Evolutionary conservation across 2,797 vertebrate genomes (phyloP), one percentile per base, ranked within the genome.

Genomic region (Sciurus vulgaris): DNA sequence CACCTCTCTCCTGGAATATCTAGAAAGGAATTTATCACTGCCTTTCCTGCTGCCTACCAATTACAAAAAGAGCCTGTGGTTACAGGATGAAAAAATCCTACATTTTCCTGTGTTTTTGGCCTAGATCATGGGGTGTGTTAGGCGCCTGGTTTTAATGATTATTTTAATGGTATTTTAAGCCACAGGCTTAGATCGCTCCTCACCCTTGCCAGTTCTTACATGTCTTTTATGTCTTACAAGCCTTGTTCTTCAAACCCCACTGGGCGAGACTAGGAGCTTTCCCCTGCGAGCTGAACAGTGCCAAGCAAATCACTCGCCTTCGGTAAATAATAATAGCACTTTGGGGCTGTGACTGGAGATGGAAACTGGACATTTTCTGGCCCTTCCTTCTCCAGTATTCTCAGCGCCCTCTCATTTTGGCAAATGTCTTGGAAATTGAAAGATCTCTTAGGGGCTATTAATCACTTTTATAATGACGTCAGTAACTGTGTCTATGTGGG

Each of bases 111-210:
- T 94, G 35, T 87, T 83, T 96, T 85, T 82, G 93, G 94, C 89
- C 72, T 93, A 91, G 73, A 87, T 59, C 69, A 33, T 30, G 49
- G 88, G 65, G 79, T 1, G 5, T 49, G 49, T 86, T 84, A 84
- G 89, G 47, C 7, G n/a, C 95, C 91, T 96, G 76, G 56, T 94
- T 96, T 94, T 94, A 95, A 97, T 97, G 93, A 88, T 97, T 96
- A 95, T 97, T 96, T 96, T 93, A 93, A 97, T 89, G 91, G 38
- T 26, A 86, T 94, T 97, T 96, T 96, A 97, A 96, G 94, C 89
- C 84, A 65, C 15, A 47, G 74, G 91, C 91, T 96, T 97, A 92
- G 72, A 65, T 94, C 28, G 77, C 70, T 82, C 13, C 69, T 87
- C 47, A 35, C n/a, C 83, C 73, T 51, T 96, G 89, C 93, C 96